Evolutionary conservation across 2,888 invertebrate genomes (phyloP).

Genomic region (Tolmerus cingulatus): DNA sequence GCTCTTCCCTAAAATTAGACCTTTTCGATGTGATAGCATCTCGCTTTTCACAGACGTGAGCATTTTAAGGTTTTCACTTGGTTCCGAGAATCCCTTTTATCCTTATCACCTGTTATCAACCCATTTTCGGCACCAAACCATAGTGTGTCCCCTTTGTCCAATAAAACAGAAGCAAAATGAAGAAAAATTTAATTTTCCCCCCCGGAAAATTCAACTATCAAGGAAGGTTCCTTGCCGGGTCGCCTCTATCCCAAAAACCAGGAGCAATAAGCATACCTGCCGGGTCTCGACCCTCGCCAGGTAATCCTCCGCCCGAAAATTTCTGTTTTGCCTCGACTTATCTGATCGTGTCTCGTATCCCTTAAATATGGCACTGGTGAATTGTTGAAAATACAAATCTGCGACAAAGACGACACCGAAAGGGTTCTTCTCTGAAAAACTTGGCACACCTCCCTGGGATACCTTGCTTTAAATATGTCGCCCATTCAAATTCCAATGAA

Average conservation of each 20-base stretch:
- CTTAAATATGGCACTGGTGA: constrained; percentile 17
- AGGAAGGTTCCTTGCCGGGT: not conserved
- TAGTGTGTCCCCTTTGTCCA: not conserved
- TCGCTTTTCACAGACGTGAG: not conserved
- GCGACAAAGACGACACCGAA: constrained; percentile 1
- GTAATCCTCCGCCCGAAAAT: not conserved
- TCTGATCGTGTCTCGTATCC: not conserved
- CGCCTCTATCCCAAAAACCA: not conserved
- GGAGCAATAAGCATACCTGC: not conserved
- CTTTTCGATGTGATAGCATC: not conserved
- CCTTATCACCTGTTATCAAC: not conserved
- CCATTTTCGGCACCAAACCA: not conserved
- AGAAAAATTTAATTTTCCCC: not conserved
- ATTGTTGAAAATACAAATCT: constrained; percentile 27
- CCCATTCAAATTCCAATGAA: constrained; percentile 35
- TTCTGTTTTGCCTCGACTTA: constrained; percentile 2
- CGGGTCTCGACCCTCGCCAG: not conserved
- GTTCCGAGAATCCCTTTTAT: not conserved
- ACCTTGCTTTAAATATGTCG: constrained; percentile 12
- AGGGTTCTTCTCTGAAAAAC: not conserved
- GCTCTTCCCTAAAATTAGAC: not conserved
- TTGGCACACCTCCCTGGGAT: constrained; percentile 7
- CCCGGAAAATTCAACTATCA: not conserved
- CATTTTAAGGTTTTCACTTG: not conserved
- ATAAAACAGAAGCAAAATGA: not conserved